Evolutionary conservation across 1,140 invertebrate genomes (phyloP).

Genomic region (Zaprionus lachaisei): DNA sequence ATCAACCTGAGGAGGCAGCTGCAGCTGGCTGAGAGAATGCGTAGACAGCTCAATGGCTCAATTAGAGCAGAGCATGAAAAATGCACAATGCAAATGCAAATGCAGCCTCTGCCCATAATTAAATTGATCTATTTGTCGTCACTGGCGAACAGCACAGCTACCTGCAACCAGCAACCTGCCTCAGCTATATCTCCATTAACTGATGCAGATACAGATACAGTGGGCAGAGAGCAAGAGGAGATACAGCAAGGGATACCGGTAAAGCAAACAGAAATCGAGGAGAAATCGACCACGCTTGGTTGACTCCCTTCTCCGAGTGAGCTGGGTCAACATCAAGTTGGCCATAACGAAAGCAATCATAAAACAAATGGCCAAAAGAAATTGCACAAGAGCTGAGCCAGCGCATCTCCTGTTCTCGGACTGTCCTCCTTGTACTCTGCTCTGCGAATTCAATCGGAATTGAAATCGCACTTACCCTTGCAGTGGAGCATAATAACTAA

Average conservation of each 20-base stretch:
- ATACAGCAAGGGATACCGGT: neutral
- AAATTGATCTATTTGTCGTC: slow-evolving; percentile 7
- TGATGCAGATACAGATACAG: neutral
- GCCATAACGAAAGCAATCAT: slow-evolving; percentile 54
- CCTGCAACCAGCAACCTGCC: neutral
- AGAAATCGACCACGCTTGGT: neutral
- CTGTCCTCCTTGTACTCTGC: neutral
- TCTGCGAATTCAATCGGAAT: slow-evolving; percentile 33
- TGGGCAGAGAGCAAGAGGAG: neutral
- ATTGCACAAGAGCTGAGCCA: slow-evolving; percentile 44
- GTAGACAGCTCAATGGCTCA: slow-evolving; percentile 31
- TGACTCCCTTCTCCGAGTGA: slow-evolving; percentile 8
- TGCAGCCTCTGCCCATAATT: neutral
- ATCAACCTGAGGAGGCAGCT: neutral
- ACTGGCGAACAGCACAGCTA: neutral
- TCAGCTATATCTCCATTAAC: neutral
- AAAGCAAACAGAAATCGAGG: slow-evolving; percentile 4
- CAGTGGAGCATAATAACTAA: slow-evolving; percentile 46
- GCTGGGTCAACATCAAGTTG: slow-evolving; percentile 33
- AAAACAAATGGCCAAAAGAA: slow-evolving; percentile 54
- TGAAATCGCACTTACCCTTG: slow-evolving; percentile 26
- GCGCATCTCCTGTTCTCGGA: slow-evolving; percentile 18
- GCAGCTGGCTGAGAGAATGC: slow-evolving; percentile 14
- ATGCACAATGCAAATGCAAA: slow-evolving; percentile 23
- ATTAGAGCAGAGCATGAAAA: slow-evolving; percentile 56